Conservation (phyloP, 2,888 invertebrate genomes). For the Minunthozetes semirufus region DNA sequence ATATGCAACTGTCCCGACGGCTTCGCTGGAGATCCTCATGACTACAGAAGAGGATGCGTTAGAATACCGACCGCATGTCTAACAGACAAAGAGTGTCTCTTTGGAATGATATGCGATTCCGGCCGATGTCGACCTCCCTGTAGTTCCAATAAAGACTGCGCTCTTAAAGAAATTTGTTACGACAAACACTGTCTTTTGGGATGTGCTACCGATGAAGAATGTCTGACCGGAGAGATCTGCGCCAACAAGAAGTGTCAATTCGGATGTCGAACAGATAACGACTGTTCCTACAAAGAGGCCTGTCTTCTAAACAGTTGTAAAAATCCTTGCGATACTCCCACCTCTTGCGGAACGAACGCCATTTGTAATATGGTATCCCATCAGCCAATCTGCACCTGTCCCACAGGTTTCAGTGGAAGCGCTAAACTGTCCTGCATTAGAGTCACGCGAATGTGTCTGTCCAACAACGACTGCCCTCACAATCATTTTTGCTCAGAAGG, state of each 20-base stretch:
- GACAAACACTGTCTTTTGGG: constrained; percentile 57
- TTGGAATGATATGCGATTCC: constrained; percentile 67
- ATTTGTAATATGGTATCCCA: constrained; percentile 77
- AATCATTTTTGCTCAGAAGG: constrained; percentile 46
- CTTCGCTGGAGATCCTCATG: constrained; percentile 65
- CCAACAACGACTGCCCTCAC: constrained; percentile 44
- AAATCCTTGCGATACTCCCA: constrained; percentile 72
- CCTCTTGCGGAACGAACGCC: constrained; percentile 75
- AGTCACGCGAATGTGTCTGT: constrained; percentile 43
- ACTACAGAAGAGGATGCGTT: constrained; percentile 39
- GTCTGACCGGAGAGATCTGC: constrained; percentile 75
- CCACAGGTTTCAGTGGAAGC: constrained; percentile 61
- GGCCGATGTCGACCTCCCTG: constrained; percentile 42
- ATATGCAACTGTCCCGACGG: constrained; percentile 52
- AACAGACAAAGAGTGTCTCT: constrained; percentile 72
- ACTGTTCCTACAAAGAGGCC: constrained; percentile 64
- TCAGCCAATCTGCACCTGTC: constrained; percentile 70
- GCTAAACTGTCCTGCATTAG: constrained; percentile 38
- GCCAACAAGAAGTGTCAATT: constrained; percentile 66
- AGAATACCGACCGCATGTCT: constrained; percentile 52
- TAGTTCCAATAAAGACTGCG: constrained; percentile 42
- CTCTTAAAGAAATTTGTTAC: constrained; percentile 40
- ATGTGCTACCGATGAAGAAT: constrained; percentile 70
- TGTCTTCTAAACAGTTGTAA: constrained; percentile 72
- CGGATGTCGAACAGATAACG: constrained; percentile 72